These are phyloP conservation scores for Caenorhabditis sp. DNA, from an alignment of 2,888 invertebrate genomes.

Conservation along the genomic window DNA sequence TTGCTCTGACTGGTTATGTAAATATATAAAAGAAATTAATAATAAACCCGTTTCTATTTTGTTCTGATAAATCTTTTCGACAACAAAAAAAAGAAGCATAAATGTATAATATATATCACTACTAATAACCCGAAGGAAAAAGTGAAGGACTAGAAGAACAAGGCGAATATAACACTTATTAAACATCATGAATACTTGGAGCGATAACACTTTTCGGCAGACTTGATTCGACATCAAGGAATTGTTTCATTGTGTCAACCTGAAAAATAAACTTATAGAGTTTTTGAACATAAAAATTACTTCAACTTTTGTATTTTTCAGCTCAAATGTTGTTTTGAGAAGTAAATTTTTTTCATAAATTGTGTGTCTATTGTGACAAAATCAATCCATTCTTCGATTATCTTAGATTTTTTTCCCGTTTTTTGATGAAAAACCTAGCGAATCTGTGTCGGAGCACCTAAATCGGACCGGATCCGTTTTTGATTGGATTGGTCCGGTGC, in stretches of 20 bases:
- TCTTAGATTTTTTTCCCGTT: no score
- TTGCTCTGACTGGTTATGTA: constrained; percentile 4
- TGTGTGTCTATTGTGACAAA: no score
- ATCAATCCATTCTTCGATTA: no score
- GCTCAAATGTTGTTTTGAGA: no score
- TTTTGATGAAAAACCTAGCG: no score
- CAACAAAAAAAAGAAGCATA: constrained; percentile 5
- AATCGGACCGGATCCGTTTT: no score
- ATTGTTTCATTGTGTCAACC: constrained; percentile 55
- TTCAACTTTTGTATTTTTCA: no score
- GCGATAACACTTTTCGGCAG: constrained; percentile 26
- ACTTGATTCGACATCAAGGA: constrained; percentile 47
- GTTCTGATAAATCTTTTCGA: not conserved
- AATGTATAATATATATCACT: not conserved
- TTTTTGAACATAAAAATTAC: no score
- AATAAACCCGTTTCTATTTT: not conserved
- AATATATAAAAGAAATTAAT: not conserved
- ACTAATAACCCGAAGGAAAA: not conserved
- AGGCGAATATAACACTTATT: not conserved
- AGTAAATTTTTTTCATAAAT: no score
- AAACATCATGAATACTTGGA: constrained; percentile 23
- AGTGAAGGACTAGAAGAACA: not conserved
- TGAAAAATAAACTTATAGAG: no score
- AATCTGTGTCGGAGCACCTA: no score
- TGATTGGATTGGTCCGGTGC: no score